A percentile compares a stretch with the other conserved stretches of the same genome.
These are phyloP conservation scores for Peromyscus eremicus DNA, from an alignment of 2,797 vertebrate species.

Conservation along the genomic window DNA sequence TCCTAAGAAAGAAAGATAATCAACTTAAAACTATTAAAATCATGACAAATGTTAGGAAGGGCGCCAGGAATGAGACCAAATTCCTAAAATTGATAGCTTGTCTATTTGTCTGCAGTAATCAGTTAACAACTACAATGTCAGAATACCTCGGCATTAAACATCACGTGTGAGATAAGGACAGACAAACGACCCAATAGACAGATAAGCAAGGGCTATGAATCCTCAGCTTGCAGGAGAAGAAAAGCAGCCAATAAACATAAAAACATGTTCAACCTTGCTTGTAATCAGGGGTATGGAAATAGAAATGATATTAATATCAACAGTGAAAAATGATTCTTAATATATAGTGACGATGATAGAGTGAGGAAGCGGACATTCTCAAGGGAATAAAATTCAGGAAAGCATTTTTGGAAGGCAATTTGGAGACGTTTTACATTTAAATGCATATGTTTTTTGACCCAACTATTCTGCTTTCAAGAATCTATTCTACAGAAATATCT, in stretches of 20 bases:
- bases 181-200: conserved; percentile 43
- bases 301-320: conserved; percentile 70
- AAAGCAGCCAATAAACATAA: conserved; percentile 57
- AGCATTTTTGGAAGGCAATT: conserved; percentile 61
- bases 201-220: conserved; percentile 52
- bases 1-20: conserved; percentile 64
- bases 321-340: conserved; percentile 63
- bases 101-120: conserved; percentile 64
- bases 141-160: conserved; percentile 61
- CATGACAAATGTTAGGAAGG: conserved; percentile 65
- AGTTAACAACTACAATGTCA: conserved; percentile 59
- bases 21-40: conserved; percentile 69
- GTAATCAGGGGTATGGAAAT: conserved; percentile 72
- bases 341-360: conserved; percentile 50
- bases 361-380: conserved; percentile 4
- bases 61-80: conserved; percentile 55
- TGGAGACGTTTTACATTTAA: conserved; percentile 74
- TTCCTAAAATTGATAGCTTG: conserved; percentile 70
- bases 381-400: conserved; percentile 59
- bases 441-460: conserved; percentile 70
- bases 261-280: conserved; percentile 58
- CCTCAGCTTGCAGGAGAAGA: conserved; percentile 57
- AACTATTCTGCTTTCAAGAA: conserved; percentile 67
- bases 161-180: conserved; percentile 57
- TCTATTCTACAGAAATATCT: conserved; percentile 67